phyloP scores from a whole-genome alignment of 2,888 invertebrate species.

The Epistrophe grossulariae region DNA sequence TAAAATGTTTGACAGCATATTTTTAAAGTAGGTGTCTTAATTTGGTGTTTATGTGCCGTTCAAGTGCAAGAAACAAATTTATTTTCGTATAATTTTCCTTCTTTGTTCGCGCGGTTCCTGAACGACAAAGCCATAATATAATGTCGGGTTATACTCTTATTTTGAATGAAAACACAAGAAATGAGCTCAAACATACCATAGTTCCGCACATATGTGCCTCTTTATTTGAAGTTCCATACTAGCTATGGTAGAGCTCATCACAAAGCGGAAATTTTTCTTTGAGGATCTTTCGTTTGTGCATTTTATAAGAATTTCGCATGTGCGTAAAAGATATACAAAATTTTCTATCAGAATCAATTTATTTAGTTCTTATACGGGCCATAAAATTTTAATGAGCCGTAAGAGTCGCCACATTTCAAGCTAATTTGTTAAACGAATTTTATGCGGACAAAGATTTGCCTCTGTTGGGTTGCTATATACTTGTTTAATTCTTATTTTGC shows the following conservation, averaged over 20 bases:
- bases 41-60: slow-evolving; percentile 69
- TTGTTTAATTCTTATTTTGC: slow-evolving; percentile 27
- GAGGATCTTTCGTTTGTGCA: slow-evolving; percentile 43
- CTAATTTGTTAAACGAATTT: slow-evolving; percentile 80
- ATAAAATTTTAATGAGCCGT: slow-evolving; percentile 71
- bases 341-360: slow-evolving; percentile 74
- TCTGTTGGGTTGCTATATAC: slow-evolving; percentile 22
- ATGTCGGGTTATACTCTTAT: not conserved
- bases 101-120: slow-evolving; percentile 46
- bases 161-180: slow-evolving; percentile 55
- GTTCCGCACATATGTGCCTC: slow-evolving; percentile 68
- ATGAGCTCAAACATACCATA: slow-evolving; percentile 47
- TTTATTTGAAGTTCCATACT: not conserved
- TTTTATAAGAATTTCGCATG: slow-evolving; percentile 29
- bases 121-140: slow-evolving; percentile 3
- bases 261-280: slow-evolving; percentile 63
- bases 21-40: slow-evolving; percentile 51
- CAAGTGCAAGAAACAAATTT: slow-evolving; percentile 68
- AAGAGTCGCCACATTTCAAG: slow-evolving; percentile 81
- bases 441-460: slow-evolving; percentile 67
- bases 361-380: slow-evolving; percentile 69
- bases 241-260: not conserved
- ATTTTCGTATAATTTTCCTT: slow-evolving; percentile 43
- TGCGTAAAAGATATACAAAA: slow-evolving; percentile 25
- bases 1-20: slow-evolving; percentile 21